Conservation (phyloP, 2,113 vertebrate species). For the Emydocephalus ijimae region DNA sequence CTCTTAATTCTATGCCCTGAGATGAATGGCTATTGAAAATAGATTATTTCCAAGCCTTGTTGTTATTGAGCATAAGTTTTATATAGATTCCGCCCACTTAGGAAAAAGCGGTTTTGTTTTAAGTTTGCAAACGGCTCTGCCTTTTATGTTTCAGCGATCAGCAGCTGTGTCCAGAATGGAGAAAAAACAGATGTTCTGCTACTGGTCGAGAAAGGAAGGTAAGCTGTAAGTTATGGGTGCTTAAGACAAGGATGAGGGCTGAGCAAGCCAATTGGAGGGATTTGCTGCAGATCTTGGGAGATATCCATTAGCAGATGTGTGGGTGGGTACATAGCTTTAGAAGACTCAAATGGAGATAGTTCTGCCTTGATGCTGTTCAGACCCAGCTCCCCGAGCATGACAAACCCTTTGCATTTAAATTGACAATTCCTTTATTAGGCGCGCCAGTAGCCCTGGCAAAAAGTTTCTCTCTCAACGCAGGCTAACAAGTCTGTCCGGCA, state of each 20-base stretch:
- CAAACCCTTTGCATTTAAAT: too few species aligned
- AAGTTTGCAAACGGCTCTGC: neutral
- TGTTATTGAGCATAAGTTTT: neutral
- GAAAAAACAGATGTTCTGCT: slow-evolving; percentile 88
- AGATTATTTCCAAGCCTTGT: neutral
- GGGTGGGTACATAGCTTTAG: neutral
- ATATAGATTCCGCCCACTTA: neutral
- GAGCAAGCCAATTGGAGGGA: neutral
- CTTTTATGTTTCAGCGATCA: slow-evolving; percentile 75
- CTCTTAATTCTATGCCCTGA: neutral
- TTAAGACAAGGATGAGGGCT: neutral
- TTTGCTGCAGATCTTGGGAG: neutral
- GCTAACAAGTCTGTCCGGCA: too few species aligned
- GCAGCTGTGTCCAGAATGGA: slow-evolving; percentile 80
- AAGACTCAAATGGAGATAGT: neutral
- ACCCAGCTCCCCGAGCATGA: too few species aligned
- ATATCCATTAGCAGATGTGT: neutral
- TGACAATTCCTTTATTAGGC: too few species aligned
- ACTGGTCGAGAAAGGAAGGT: slow-evolving; percentile 93
- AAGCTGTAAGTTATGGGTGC: slow-evolving; percentile 25
- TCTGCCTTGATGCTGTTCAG: neutral
- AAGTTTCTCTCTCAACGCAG: too few species aligned
- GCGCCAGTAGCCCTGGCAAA: too few species aligned
- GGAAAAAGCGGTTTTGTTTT: neutral
- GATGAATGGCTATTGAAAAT: neutral